phyloP scores from a whole-genome alignment of 2,797 vertebrate genomes.

The Acipenser ruthenus region DNA sequence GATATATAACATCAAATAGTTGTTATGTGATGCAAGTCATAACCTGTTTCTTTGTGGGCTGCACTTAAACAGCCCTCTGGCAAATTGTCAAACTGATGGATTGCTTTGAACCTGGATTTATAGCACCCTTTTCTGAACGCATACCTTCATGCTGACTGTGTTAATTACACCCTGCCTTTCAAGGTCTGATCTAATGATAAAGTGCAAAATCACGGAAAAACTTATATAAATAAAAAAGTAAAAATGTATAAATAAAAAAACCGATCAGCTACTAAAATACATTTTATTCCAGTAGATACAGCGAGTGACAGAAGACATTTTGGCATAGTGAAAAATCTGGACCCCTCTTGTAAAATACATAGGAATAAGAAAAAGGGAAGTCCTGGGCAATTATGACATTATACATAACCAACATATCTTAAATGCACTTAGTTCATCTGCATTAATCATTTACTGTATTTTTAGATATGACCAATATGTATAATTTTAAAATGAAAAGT shows the following conservation, averaged over 20 bases:
- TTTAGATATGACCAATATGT: too few species aligned
- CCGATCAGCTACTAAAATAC: too few species aligned
- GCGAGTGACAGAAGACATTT: too few species aligned
- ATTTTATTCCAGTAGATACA: too few species aligned
- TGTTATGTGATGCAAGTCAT: slow-evolving; percentile 1
- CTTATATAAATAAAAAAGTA: background rate
- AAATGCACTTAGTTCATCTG: too few species aligned
- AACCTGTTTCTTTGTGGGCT: slow-evolving; percentile 2
- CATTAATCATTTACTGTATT: too few species aligned
- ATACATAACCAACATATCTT: too few species aligned
- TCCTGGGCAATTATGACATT: too few species aligned
- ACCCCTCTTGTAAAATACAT: too few species aligned
- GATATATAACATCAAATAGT: background rate
- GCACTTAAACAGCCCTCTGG: slow-evolving; percentile 37
- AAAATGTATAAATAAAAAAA: background rate
- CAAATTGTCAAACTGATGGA: slow-evolving; percentile 44
- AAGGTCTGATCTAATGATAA: background rate
- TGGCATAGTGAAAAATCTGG: too few species aligned
- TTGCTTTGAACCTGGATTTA: slow-evolving; percentile 50
- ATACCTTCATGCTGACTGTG: background rate
- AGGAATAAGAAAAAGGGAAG: too few species aligned
- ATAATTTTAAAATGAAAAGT: too few species aligned
- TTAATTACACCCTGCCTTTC: background rate
- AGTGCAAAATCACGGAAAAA: background rate
- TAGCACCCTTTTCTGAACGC: slow-evolving; percentile 39